Evolutionary conservation across 2,888 invertebrate species (phyloP), one percentile per base, ranked within the genome.

Genomic region (Habroteleia sp.): DNA sequence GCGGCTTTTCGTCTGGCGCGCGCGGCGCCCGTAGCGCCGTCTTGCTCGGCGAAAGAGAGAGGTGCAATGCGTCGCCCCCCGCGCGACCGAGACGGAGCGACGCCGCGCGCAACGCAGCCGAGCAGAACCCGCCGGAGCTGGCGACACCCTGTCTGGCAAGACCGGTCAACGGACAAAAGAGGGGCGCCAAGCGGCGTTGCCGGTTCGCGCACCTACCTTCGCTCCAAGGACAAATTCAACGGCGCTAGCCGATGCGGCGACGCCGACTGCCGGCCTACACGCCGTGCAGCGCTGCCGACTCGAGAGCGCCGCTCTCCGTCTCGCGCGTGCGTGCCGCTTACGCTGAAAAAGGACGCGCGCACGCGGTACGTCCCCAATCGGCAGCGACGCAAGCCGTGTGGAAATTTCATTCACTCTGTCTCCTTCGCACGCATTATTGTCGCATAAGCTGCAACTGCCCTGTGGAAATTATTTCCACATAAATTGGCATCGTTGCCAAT

Each of bases 71-170:
- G 54, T 44, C 44, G 56, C 54, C 41, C 54, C 71, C 63, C 54
- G 41, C 54, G 58, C 46, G 46, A 46, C 48, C 66, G 68, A 68
- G 68, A 69, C 68, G 35, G 42, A 69, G 29, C 62, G 62, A 71
- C 60, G 60, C 71, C 71, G 54, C 44, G 52, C 52, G 33, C 37
- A 46, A 60, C 37, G 31, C n/a, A 23, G 42, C 6, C 68, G 35
- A 62, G 20, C 60, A 77, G 81, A 78, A 82, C 81, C 81, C 82
- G 82, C 74, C 81, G 91, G 91, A 93, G 92, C 93, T 92, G 95
- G 95, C 95, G 95, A 95, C 95, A 95, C 94, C 94, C 94, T 95
- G 95, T 95, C 95, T 95, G 94, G 94, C 93, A 91, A 93, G 93
- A 93, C 92, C 92, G 90, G 86, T 87, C 93, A 87, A 77, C 89